Conservation (phyloP, 2,797 vertebrate genomes). For the Buphagus erythrorhynchus region DNA sequence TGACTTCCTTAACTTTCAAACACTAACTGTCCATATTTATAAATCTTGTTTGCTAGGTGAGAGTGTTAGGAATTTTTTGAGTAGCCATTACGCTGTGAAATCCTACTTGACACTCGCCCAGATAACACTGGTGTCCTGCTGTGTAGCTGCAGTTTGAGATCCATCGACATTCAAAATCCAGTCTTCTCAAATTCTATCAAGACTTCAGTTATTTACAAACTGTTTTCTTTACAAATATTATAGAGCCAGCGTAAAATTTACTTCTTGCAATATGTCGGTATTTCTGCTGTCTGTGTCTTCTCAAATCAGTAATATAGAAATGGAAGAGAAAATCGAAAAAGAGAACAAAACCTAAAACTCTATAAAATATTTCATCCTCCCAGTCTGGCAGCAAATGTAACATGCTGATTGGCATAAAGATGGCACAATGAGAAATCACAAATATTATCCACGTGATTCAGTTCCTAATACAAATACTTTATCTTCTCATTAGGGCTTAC, state of each 20-base stretch:
- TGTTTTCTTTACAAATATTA: neutral
- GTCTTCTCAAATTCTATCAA: neutral
- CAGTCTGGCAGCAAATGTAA: neutral
- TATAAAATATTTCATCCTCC: neutral
- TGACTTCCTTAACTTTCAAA: constrained; percentile 49
- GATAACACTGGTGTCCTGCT: neutral
- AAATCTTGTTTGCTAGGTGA: constrained; percentile 5
- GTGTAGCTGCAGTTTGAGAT: neutral
- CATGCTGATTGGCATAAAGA: neutral
- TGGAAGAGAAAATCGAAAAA: neutral
- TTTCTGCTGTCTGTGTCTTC: neutral
- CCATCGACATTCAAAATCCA: neutral
- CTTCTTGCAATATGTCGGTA: neutral
- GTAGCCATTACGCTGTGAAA: neutral
- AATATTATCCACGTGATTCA: neutral
- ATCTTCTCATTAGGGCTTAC: neutral
- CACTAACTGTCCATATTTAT: constrained; percentile 31
- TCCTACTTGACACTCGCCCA: neutral
- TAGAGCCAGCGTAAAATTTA: neutral
- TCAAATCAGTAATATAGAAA: neutral
- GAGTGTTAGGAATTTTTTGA: neutral
- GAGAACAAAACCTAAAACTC: neutral
- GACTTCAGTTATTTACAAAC: neutral
- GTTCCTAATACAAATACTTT: neutral
- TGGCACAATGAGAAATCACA: neutral